phyloP scores from a whole-genome alignment of 1,140 invertebrate species.

The Drosophila sp. region DNA sequence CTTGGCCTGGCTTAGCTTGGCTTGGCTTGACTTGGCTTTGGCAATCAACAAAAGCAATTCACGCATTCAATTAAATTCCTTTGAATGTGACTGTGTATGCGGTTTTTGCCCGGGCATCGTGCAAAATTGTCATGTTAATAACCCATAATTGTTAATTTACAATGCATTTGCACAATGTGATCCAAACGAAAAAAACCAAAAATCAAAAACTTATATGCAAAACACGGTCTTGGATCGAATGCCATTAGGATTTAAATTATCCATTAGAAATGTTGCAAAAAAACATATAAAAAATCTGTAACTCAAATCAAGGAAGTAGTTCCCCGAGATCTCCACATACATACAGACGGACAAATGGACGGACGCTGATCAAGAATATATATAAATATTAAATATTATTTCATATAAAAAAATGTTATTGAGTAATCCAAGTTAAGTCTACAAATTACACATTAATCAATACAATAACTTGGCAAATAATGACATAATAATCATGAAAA shows the following conservation, averaged over 20 bases:
- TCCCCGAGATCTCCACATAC: no score
- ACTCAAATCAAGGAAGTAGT: no score
- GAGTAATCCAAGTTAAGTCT: no score
- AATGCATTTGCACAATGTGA: constrained; percentile 56
- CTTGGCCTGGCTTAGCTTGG: no score
- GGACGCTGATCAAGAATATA: no score
- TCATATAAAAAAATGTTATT: no score
- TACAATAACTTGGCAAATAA: no score
- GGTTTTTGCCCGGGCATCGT: constrained; percentile 55
- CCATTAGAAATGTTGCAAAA: not conserved
- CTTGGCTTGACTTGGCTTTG: constrained; percentile 12
- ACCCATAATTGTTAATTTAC: constrained; percentile 82
- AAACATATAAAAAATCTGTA: constrained; percentile 9
- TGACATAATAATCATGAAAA: no score
- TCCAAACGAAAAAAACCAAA: constrained; percentile 22
- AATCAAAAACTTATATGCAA: constrained; percentile 17
- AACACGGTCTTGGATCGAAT: not conserved
- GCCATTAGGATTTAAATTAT: not conserved
- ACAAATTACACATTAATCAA: no score
- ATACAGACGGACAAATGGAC: no score
- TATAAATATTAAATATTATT: no score
- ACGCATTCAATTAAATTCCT: constrained; percentile 82
- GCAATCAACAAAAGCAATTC: constrained; percentile 81
- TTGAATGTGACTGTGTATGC: constrained; percentile 74
- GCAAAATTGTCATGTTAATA: constrained; percentile 83